A percentile compares a stretch with the other conserved stretches of the same genome.
Conservation (phyloP, 2,797 vertebrate genomes). For the Trematomus bernacchii region DNA sequence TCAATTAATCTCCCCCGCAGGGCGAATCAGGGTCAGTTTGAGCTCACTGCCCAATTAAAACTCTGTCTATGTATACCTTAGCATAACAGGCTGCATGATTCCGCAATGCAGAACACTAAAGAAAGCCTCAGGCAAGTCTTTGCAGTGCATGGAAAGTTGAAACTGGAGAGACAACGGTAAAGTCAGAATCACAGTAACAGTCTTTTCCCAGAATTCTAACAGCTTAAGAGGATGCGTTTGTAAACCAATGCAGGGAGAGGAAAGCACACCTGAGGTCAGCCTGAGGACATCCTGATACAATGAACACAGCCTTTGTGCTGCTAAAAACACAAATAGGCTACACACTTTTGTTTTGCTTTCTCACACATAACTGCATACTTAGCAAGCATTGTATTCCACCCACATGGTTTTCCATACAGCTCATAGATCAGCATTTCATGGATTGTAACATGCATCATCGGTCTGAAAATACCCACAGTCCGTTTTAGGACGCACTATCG, state of each 20-base stretch:
- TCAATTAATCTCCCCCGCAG: slow-evolving; percentile 24
- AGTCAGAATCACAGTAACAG: not conserved
- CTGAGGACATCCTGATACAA: slow-evolving; percentile 22
- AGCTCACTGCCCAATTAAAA: slow-evolving; percentile 32
- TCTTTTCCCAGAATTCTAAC: slow-evolving; percentile 10
- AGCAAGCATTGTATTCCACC: slow-evolving; percentile 27
- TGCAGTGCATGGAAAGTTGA: slow-evolving; percentile 3
- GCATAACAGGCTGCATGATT: slow-evolving; percentile 21
- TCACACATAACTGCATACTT: slow-evolving; percentile 39
- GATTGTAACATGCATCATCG: slow-evolving; percentile 30
- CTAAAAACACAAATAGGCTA: slow-evolving; percentile 18
- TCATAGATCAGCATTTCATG: slow-evolving; percentile 57
- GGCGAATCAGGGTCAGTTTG: slow-evolving; percentile 25
- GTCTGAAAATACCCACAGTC: slow-evolving; percentile 12
- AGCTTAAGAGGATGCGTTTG: slow-evolving; percentile 16
- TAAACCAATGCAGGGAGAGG: slow-evolving; percentile 14
- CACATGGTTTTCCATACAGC: slow-evolving; percentile 42
- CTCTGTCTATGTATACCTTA: slow-evolving; percentile 20
- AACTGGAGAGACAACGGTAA: not conserved
- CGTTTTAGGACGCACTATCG: not conserved
- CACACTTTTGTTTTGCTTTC: slow-evolving; percentile 35
- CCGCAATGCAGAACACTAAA: slow-evolving; percentile 25
- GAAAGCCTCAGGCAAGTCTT: slow-evolving; percentile 24
- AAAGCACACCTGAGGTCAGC: slow-evolving; percentile 60
- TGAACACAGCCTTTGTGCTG: slow-evolving; percentile 48